These are phyloP conservation scores for Drosophila paulistorum DNA, from an alignment of 1,140 invertebrate genomes.

Conservation along the genomic window DNA sequence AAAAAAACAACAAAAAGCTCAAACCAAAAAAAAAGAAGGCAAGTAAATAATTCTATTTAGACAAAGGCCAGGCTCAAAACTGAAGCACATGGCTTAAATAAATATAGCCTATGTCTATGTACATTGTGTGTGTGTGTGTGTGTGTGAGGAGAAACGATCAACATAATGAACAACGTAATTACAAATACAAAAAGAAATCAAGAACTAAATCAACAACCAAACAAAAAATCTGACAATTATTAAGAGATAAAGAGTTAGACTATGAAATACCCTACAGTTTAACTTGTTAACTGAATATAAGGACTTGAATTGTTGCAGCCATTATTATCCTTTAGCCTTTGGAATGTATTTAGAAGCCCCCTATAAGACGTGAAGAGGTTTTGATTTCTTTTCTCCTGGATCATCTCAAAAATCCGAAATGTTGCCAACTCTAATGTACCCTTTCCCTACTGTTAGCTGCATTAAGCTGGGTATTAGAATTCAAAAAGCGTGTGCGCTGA, in stretches of 20 bases:
- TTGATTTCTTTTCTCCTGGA: no score
- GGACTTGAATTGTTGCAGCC: no score
- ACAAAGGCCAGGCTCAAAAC: slow-evolving; percentile 55
- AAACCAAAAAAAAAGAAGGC: slow-evolving; percentile 20
- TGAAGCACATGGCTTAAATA: slow-evolving; percentile 72
- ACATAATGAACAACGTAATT: slow-evolving; percentile 66
- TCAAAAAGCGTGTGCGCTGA: slow-evolving; percentile 63
- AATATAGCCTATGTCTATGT: slow-evolving; percentile 45
- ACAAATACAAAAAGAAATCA: slow-evolving; percentile 39
- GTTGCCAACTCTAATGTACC: neutral
- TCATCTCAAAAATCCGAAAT: neutral
- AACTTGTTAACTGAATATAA: no score
- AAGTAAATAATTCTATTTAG: slow-evolving; percentile 54
- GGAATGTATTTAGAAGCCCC: no score
- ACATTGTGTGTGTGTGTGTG: slow-evolving; percentile 15
- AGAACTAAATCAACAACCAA: neutral
- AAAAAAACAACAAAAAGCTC: slow-evolving; percentile 15
- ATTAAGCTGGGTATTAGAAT: slow-evolving; percentile 38
- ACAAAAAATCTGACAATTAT: neutral
- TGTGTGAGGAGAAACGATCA: slow-evolving; percentile 40
- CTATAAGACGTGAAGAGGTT: no score
- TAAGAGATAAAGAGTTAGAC: no score
- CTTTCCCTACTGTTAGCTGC: neutral
- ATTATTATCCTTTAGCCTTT: no score
- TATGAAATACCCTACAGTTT: neutral